phyloP scores from a whole-genome alignment of 2,888 invertebrate species.

The Aethes cnicana region DNA sequence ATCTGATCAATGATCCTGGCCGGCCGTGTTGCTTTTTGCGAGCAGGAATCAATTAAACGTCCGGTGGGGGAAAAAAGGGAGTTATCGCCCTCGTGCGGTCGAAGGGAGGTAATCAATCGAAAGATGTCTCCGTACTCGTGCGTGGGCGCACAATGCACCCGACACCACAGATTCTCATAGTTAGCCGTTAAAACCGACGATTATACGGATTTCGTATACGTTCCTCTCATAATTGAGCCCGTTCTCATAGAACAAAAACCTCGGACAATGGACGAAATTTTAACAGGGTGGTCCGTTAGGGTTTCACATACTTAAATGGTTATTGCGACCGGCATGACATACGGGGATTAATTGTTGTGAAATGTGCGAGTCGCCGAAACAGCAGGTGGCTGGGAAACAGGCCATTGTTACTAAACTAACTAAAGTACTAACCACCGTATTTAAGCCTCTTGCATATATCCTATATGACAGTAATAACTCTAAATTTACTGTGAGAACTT shows the following conservation, averaged over 20 bases:
- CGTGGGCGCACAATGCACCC: conserved; percentile 63
- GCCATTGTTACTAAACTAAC: conserved; percentile 23
- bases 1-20: conserved; percentile 77
- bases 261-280: conserved; percentile 80
- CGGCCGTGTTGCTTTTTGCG: conserved; percentile 61
- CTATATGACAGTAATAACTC: conserved; percentile 27
- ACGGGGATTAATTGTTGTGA: conserved; percentile 71
- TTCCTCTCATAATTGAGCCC: conserved; percentile 72
- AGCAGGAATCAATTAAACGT: conserved; percentile 71
- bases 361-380: conserved; percentile 47
- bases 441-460: conserved; percentile 17
- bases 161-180: conserved; percentile 77
- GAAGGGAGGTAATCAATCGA: conserved; percentile 54
- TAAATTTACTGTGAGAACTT: conserved; percentile 21
- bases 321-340: conserved; percentile 73
- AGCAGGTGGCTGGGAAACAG: conserved; percentile 37
- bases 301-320: conserved; percentile 78
- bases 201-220: conserved; percentile 76
- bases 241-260: conserved; percentile 79
- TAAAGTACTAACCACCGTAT: conserved; percentile 17
- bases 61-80: conserved; percentile 60
- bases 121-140: conserved; percentile 44
- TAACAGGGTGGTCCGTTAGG: conserved; percentile 72
- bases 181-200: conserved; percentile 76
- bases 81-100: conserved; percentile 42